Conservation (phyloP, 92 coral and sea anemone species). For the Bergia puertoricense region DNA sequence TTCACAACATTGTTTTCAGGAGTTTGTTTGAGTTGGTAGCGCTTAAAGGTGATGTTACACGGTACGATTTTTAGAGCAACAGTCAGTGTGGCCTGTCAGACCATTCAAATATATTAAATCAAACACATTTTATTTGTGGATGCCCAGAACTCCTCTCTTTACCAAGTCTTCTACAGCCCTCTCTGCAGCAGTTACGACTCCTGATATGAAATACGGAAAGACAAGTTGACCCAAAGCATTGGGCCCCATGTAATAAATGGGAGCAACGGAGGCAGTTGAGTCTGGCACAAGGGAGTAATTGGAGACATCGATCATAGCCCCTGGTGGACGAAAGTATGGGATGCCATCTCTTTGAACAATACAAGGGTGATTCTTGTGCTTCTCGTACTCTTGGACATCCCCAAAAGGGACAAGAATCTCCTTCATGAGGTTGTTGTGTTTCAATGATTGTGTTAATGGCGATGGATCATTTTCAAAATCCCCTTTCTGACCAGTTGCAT, state of each 20-base stretch:
- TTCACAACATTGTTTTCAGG: no score
- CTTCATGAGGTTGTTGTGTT: conserved; percentile 30
- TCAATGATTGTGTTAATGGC: conserved; percentile 35
- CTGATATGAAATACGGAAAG: conserved; percentile 48
- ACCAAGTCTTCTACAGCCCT: conserved; percentile 36
- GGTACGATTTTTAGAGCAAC: background rate
- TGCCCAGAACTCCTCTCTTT: conserved; percentile 33
- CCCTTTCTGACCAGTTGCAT: conserved; percentile 53
- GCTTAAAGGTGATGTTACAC: background rate
- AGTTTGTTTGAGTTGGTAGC: no score
- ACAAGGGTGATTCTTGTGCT: conserved; percentile 21
- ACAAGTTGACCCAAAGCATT: conserved; percentile 40
- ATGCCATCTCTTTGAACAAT: conserved; percentile 42
- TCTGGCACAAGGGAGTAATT: conserved; percentile 46
- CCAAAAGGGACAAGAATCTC: conserved; percentile 49
- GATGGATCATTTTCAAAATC: conserved; percentile 43
- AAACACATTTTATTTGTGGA: background rate
- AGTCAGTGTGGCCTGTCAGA: background rate
- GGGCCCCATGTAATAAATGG: conserved; percentile 60
- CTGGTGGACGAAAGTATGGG: conserved; percentile 42
- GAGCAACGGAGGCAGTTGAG: background rate
- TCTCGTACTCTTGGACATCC: background rate
- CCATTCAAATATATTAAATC: background rate
- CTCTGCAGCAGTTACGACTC: conserved; percentile 49
- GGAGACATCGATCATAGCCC: conserved; percentile 43